Evolutionary conservation across 1,140 invertebrate genomes (phyloP), one percentile per base, ranked within the genome.

Genomic region (Diorhabda carinulata): DNA sequence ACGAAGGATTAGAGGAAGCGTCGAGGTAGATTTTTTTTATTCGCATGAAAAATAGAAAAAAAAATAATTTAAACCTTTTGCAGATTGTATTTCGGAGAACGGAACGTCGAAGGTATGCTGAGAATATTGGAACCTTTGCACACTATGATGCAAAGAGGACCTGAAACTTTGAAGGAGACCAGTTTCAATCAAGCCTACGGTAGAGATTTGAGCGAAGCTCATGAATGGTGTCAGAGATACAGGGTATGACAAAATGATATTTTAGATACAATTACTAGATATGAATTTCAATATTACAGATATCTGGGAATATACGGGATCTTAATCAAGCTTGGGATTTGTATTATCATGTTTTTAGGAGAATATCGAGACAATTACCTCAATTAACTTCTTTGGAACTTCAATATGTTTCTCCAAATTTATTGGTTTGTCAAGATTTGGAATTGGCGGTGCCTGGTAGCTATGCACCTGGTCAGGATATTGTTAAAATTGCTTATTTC

Each of bases 251-350:
- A 62, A 56, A 52, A 25, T 25, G 25, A 25, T 25, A 25, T 25
- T 25, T 25, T 25, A 25, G 25, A 25, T 25, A 25, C 25, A 25
- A 1, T 25, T 25, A 25, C 25, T 25, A 25, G 25, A 25, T 52
- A 52, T 52, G 6, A 52, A 8, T 52, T 3, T 8, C 3, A 8
- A 52, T 8, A 52, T 52, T 52, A 8, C 70, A 85, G 84, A 83
- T 88, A 10, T 92, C 92, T 0, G 88, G 89, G 3, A 95, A 97
- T 75, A 88, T 93, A 1, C 87, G 95, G 66, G 96, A 99, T 76
- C 83, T 99, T 41, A 98, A 97, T 78, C 93, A 97, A 80, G 98
- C 98, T 8, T 99, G 98, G 98, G 98, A 99, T 80, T 83, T 98
- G 0, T 99, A 99, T 81, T 99, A 99, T 82, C 94, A 98, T 77